A percentile compares a stretch with the other conserved stretches of the same genome.
These are phyloP conservation scores for Cercopithecus hamlyni DNA, from an alignment of 2,797 vertebrate genomes.

Conservation along the genomic window DNA sequence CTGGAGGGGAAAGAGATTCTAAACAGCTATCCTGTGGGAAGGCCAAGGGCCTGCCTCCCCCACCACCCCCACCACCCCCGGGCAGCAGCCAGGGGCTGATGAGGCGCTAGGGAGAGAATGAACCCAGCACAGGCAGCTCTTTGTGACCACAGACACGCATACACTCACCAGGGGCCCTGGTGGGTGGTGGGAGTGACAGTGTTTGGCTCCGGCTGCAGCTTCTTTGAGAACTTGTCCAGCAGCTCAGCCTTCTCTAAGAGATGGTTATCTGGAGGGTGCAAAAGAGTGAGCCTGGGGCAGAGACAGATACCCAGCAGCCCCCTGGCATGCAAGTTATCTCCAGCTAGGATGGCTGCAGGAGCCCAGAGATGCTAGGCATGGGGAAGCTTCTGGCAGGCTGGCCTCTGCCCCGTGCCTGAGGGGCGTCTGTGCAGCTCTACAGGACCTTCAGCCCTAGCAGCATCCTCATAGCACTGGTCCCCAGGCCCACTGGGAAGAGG, in stretches of 20 bases:
- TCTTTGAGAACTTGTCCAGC: slow-evolving; percentile 81
- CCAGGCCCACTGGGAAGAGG: neutral
- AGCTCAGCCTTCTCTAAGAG: slow-evolving; percentile 88
- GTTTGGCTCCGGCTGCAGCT: slow-evolving; percentile 55
- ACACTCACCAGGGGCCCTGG: slow-evolving; percentile 67
- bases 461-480: neutral
- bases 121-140: neutral
- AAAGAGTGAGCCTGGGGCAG: slow-evolving; percentile 3
- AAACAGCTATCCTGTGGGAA: neutral
- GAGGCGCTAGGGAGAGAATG: neutral
- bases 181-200: neutral
- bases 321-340: neutral
- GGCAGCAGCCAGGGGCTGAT: neutral
- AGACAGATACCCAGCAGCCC: neutral
- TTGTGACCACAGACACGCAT: neutral
- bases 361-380: neutral
- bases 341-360: neutral
- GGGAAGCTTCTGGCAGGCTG: neutral
- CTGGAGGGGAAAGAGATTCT: neutral
- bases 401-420: neutral
- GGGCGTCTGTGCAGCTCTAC: neutral
- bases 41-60: neutral
- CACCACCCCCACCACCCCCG: neutral
- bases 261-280: slow-evolving; percentile 84
- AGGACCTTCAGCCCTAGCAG: neutral